Evolutionary conservation across 1,140 invertebrate genomes (phyloP).

Genomic region (Agrilus planipennis): DNA sequence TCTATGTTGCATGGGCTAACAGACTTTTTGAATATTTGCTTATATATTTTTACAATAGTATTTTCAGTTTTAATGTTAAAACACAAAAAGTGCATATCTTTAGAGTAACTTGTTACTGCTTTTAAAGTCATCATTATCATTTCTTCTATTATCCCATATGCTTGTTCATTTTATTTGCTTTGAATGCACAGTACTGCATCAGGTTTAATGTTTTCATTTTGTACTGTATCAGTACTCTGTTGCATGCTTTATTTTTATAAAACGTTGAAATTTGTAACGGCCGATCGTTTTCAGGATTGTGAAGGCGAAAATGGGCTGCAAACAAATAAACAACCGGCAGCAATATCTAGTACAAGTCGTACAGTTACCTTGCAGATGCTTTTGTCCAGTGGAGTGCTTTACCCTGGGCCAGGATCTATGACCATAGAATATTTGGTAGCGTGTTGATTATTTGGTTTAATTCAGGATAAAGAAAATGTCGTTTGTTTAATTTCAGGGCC

Average conservation of each 20-base stretch:
- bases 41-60: no score
- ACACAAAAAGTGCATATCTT: no score
- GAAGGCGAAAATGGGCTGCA: slow-evolving; percentile 39
- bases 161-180: no score
- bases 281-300: slow-evolving; percentile 34
- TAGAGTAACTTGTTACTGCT: neutral
- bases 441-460: slow-evolving; percentile 9
- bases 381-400: slow-evolving; percentile 65
- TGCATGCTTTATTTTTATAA: neutral
- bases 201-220: no score
- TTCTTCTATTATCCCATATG: neutral
- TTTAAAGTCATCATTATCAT: neutral
- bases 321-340: slow-evolving; percentile 25
- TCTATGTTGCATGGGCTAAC: no score
- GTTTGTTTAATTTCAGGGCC: slow-evolving; percentile 45
- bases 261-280: neutral
- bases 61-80: no score
- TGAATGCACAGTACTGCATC: no score
- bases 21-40: no score
- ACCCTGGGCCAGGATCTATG: slow-evolving; percentile 68
- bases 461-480: neutral
- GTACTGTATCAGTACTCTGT: neutral
- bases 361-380: slow-evolving; percentile 76
- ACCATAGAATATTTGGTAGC: slow-evolving; percentile 77
- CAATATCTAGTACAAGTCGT: slow-evolving; percentile 42